Conservation (phyloP, 2,888 invertebrate genomes). For the Drosophila anceps region DNA sequence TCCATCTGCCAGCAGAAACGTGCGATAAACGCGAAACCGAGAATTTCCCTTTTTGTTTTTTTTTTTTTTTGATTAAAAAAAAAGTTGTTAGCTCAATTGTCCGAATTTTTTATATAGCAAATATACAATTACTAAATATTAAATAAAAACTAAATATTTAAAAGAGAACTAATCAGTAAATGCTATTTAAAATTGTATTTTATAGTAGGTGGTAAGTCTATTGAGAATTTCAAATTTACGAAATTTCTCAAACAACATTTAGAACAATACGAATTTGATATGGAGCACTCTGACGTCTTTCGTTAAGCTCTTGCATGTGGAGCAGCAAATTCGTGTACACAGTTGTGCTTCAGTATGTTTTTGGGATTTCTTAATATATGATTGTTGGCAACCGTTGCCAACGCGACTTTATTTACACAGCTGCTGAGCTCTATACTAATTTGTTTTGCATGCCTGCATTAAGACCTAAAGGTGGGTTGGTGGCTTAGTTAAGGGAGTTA, state of each 20-base stretch:
- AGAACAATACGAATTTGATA: neutral
- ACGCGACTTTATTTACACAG: conserved; percentile 61
- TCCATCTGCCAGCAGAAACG: conserved; percentile 18
- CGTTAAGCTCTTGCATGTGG: neutral
- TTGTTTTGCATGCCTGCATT: conserved; percentile 32
- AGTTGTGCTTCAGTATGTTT: conserved; percentile 22
- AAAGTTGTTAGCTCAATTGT: conserved; percentile 54
- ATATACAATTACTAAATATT: conserved; percentile 41
- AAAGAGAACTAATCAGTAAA: neutral
- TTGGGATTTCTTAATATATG: too few species aligned
- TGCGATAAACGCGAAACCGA: conserved; percentile 6
- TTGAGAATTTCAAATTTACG: neutral
- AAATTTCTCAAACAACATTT: neutral
- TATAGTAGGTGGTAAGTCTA: neutral
- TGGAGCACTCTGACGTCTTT: neutral
- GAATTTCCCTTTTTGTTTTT: conserved; percentile 9
- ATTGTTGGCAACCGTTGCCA: conserved; percentile 49
- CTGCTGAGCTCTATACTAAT: conserved; percentile 41
- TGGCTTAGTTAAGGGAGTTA: neutral
- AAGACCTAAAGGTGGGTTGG: conserved; percentile 6
- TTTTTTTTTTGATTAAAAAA: neutral
- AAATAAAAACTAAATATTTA: conserved; percentile 22
- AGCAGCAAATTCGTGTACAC: conserved; percentile 23
- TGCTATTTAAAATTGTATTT: neutral
- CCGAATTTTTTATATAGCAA: conserved; percentile 54